A percentile compares a stretch with the other conserved stretches of the same genome.
Evolutionary conservation across 2,888 invertebrate species (phyloP).

Genomic region (Prosopocoilus inquinatus): DNA sequence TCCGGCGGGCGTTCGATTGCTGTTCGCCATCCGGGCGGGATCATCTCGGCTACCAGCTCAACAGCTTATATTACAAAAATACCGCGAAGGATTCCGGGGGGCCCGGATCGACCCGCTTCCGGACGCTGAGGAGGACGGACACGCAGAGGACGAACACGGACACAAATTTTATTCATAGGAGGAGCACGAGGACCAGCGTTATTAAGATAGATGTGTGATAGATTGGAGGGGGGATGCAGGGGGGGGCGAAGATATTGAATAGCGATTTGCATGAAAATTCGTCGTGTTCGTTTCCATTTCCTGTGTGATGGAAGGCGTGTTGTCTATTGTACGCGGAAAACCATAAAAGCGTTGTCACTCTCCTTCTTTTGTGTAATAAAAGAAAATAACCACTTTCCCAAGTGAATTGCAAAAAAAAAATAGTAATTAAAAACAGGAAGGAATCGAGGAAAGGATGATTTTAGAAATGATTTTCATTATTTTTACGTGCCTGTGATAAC

Average conservation of each 20-base stretch:
- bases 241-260: neutral
- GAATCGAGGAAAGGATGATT: too few relatives aligned
- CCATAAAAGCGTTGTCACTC: too few relatives aligned
- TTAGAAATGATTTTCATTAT: too few relatives aligned
- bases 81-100: slow-evolving; percentile 25
- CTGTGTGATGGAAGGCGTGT: too few relatives aligned
- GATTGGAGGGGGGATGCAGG: neutral
- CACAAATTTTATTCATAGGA: slow-evolving; percentile 27
- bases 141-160: slow-evolving; percentile 10
- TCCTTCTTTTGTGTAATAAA: too few relatives aligned
- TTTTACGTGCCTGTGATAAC: too few relatives aligned
- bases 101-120: slow-evolving; percentile 12
- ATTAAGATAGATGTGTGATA: slow-evolving; percentile 35
- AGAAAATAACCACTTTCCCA: too few relatives aligned
- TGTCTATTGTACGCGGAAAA: too few relatives aligned
- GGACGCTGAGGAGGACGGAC: slow-evolving; percentile 10
- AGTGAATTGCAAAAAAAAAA: too few relatives aligned
- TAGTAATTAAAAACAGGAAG: too few relatives aligned
- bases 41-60: slow-evolving; percentile 45
- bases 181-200: slow-evolving; percentile 37
- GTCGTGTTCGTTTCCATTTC: neutral
- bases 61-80: slow-evolving; percentile 31
- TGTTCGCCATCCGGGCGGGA: slow-evolving; percentile 30
- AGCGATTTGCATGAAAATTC: neutral
- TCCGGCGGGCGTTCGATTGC: slow-evolving; percentile 67